Percentiles rank a stretch among this genome's conserved stretches.
These are phyloP conservation scores for Brachionus manjavacas DNA, from an alignment of 1,140 invertebrate species.

Conservation along the genomic window DNA sequence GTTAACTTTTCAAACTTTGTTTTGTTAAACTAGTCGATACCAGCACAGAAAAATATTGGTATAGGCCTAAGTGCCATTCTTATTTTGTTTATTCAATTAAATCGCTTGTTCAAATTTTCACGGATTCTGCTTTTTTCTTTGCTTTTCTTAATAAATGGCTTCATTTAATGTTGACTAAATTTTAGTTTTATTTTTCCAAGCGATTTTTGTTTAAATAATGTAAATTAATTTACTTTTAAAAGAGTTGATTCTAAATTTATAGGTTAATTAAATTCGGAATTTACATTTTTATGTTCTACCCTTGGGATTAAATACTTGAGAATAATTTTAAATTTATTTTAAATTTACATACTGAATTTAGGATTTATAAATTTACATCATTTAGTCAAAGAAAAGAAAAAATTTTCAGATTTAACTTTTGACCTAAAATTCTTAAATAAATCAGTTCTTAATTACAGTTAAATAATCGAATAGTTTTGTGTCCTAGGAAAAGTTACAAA, in stretches of 20 bases:
- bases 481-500: no score
- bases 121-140: background rate
- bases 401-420: no score
- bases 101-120: background rate
- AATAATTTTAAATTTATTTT: background rate
- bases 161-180: background rate
- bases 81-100: background rate
- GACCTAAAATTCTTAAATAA: no score
- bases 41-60: background rate
- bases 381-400: no score
- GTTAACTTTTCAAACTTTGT: background rate
- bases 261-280: background rate
- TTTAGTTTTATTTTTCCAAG: background rate
- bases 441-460: no score
- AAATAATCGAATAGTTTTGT: no score
- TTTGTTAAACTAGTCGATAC: background rate
- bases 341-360: no score
- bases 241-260: background rate
- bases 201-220: background rate
- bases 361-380: no score
- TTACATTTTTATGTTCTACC: background rate
- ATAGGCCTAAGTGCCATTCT: background rate
- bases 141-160: background rate
- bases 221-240: background rate
- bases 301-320: background rate